phyloP scores from a whole-genome alignment of 2,888 invertebrate genomes.

The Orchestes rusci region DNA sequence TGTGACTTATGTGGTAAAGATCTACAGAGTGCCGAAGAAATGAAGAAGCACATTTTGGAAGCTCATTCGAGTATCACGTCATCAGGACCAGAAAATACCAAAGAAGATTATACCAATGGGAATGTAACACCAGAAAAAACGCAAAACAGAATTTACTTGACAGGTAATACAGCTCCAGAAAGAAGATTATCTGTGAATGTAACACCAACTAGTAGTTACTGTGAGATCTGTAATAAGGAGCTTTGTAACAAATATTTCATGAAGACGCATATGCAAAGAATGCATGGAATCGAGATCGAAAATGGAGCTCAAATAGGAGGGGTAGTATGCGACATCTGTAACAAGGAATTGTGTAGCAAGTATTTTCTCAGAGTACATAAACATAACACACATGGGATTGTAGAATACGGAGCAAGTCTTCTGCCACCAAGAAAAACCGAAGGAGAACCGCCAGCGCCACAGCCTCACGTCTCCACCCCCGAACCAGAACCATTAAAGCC shows the following conservation, averaged over 20 bases:
- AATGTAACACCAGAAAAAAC: conserved; percentile 44
- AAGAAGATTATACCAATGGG: conserved; percentile 42
- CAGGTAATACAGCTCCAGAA: conserved; percentile 40
- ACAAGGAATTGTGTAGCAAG: conserved; percentile 96
- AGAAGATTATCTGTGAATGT: conserved; percentile 55
- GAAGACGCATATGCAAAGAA: conserved; percentile 98
- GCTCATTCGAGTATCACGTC: conserved; percentile 48
- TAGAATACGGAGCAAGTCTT: conserved; percentile 62
- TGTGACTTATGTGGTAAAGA: conserved; percentile 45
- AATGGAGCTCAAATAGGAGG: conserved; percentile 89
- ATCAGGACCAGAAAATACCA: conserved; percentile 31
- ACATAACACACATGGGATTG: conserved; percentile 95
- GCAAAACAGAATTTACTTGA: conserved; percentile 33
- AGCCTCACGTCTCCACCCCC: conserved; percentile 14
- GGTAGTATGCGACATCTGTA: conserved; percentile 94
- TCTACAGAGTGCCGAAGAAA: conserved; percentile 52
- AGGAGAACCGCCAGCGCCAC: conserved; percentile 34
- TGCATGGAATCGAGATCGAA: conserved; percentile 94
- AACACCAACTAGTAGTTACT: conserved; percentile 79
- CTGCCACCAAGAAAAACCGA: conserved; percentile 42
- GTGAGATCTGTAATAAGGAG: conserved; percentile 97
- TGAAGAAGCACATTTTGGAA: conserved; percentile 62
- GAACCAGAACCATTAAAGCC: conserved; percentile 48
- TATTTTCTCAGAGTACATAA: conserved; percentile 97
- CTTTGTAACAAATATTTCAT: conserved; percentile 99